Conservation (phyloP, 2,797 vertebrate genomes). For the Hydrophis major region DNA sequence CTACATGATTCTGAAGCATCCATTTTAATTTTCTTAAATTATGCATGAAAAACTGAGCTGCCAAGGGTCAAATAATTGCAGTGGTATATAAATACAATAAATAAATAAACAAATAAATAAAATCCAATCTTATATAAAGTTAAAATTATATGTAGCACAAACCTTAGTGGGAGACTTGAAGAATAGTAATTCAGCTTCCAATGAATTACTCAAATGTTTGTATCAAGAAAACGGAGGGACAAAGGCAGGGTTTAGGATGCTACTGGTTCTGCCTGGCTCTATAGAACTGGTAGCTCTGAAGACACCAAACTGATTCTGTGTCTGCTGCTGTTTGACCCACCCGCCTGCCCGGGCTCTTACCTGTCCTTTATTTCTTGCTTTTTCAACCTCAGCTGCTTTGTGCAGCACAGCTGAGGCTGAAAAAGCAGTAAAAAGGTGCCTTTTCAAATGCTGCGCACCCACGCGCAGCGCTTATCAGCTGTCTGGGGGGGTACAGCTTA, state of each 20-base stretch:
- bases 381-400: too few relatives aligned
- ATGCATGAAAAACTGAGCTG: neutral
- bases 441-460: too few relatives aligned
- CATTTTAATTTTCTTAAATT: neutral
- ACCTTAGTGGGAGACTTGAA: neutral
- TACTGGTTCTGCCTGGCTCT: too few relatives aligned
- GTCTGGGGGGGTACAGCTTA: too few relatives aligned
- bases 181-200: neutral
- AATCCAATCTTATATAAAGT: neutral
- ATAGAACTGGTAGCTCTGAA: too few relatives aligned
- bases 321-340: too few relatives aligned
- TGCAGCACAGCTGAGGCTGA: too few relatives aligned
- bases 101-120: neutral
- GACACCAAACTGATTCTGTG: too few relatives aligned
- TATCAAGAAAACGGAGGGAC: neutral
- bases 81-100: neutral
- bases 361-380: too few relatives aligned
- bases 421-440: too few relatives aligned
- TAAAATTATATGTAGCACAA: neutral
- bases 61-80: neutral
- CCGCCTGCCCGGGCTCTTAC: too few relatives aligned
- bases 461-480: too few relatives aligned
- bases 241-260: neutral
- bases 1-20: neutral
- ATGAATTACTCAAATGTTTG: neutral